phyloP scores from a whole-genome alignment of 2,888 invertebrate species.

The Eurois occulta region DNA sequence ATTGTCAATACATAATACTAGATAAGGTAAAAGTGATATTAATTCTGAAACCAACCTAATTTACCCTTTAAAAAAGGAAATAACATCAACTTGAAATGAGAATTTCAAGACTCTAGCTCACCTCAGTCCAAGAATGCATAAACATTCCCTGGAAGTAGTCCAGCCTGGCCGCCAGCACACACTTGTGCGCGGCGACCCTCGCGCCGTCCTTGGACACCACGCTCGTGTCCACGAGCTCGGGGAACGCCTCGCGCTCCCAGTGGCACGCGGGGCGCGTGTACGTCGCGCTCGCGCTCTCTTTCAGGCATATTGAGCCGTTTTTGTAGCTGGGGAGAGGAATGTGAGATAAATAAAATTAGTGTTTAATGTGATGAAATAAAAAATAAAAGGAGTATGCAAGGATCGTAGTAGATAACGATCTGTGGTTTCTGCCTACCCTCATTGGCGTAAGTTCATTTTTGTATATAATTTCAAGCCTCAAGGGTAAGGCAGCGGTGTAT shows the following conservation, averaged over 20 bases:
- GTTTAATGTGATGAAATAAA: too few species aligned
- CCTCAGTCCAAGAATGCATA: constrained; percentile 94
- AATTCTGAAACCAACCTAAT: neutral
- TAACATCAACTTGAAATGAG: neutral
- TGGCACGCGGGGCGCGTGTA: constrained; percentile 66
- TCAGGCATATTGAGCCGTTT: constrained; percentile 82
- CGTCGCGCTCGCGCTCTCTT: constrained; percentile 81
- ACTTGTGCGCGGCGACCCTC: constrained; percentile 93
- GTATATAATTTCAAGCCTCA: too few species aligned
- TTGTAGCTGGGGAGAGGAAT: constrained; percentile 76
- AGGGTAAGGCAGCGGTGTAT: too few species aligned
- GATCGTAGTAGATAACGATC: too few species aligned
- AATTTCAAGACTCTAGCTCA: neutral
- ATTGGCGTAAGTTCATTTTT: too few species aligned
- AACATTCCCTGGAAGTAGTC: constrained; percentile 97
- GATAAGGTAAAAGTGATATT: neutral
- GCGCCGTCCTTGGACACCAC: constrained; percentile 89
- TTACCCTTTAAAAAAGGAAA: neutral
- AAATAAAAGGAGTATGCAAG: too few species aligned
- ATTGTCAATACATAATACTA: neutral
- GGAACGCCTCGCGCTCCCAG: constrained; percentile 86
- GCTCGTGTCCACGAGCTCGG: constrained; percentile 91
- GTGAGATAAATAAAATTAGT: neutral
- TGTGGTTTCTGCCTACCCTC: too few species aligned
- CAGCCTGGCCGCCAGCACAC: constrained; percentile 94